Evolutionary conservation across 2,888 invertebrate species (phyloP).

Genomic region (Ennomos fuscantarius): DNA sequence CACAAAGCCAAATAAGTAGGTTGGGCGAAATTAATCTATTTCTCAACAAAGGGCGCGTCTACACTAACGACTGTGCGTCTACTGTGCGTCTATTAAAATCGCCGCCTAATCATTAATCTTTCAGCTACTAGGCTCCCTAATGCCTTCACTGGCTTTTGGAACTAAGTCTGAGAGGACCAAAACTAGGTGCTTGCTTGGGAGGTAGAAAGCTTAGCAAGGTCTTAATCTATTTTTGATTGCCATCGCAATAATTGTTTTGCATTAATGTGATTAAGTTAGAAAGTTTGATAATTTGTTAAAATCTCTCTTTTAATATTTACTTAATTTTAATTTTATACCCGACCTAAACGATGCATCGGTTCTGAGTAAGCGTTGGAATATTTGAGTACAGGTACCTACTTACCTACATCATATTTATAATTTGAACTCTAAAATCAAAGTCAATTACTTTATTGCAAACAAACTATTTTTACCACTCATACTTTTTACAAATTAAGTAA

Average conservation of each 20-base stretch:
- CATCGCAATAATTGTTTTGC: constrained; percentile 6
- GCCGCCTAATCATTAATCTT: constrained; percentile 31
- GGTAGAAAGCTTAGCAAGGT: constrained; percentile 10
- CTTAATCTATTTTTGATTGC: constrained; percentile 27
- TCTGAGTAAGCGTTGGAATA: too few relatives aligned
- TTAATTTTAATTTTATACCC: too few relatives aligned
- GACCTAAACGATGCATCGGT: too few relatives aligned
- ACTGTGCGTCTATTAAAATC: constrained; percentile 33
- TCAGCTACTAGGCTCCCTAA: constrained; percentile 12
- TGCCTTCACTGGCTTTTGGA: constrained; percentile 12
- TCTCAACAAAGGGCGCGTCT: constrained; percentile 33
- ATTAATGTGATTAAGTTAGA: too few relatives aligned
- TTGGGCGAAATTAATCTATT: constrained; percentile 32
- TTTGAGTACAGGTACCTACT: too few relatives aligned
- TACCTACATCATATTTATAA: too few relatives aligned
- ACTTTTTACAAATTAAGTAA: too few relatives aligned
- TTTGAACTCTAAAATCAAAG: too few relatives aligned
- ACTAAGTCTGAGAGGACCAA: constrained; percentile 17
- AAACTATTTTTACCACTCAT: too few relatives aligned
- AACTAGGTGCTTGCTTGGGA: constrained; percentile 3
- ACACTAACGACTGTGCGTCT: constrained; percentile 31
- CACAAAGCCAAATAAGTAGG: constrained; percentile 29
- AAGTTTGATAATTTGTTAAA: too few relatives aligned
- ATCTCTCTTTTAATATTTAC: too few relatives aligned
- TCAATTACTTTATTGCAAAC: too few relatives aligned